These are phyloP conservation scores for Aphis gossypii DNA, from an alignment of 1,140 invertebrate species.

Conservation along the genomic window DNA sequence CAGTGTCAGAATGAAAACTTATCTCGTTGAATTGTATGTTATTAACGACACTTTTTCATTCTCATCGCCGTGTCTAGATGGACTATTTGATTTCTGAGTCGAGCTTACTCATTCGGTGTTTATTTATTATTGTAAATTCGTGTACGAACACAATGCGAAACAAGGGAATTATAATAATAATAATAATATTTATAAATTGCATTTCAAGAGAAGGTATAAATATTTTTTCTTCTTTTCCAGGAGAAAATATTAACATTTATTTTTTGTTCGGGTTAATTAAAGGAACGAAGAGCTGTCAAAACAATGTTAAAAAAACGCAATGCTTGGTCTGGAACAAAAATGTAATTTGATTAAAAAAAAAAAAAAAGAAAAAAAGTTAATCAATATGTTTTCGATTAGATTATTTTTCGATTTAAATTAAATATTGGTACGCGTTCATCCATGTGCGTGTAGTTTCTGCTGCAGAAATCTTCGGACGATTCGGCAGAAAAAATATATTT, in stretches of 20 bases:
- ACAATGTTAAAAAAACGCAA: not conserved
- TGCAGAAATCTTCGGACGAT: not conserved
- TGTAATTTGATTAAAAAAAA: not conserved
- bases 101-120: not conserved
- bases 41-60: not conserved
- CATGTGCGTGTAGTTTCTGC: not conserved
- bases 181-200: not conserved
- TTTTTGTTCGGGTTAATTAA: not conserved
- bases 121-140: not conserved
- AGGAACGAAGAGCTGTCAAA: not conserved
- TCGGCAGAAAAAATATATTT: not conserved
- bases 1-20: not conserved
- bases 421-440: not conserved
- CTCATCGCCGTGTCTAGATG: not conserved
- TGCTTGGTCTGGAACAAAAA: not conserved
- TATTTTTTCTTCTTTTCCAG: too few species aligned
- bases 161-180: not conserved
- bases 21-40: not conserved
- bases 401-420: slow-evolving; percentile 11
- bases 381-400: slow-evolving; percentile 7
- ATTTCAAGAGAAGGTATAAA: not conserved
- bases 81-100: not conserved
- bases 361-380: not conserved
- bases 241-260: not conserved
- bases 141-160: not conserved